phyloP scores from a whole-genome alignment of 2,113 vertebrate species.

The Ailurus styani region DNA sequence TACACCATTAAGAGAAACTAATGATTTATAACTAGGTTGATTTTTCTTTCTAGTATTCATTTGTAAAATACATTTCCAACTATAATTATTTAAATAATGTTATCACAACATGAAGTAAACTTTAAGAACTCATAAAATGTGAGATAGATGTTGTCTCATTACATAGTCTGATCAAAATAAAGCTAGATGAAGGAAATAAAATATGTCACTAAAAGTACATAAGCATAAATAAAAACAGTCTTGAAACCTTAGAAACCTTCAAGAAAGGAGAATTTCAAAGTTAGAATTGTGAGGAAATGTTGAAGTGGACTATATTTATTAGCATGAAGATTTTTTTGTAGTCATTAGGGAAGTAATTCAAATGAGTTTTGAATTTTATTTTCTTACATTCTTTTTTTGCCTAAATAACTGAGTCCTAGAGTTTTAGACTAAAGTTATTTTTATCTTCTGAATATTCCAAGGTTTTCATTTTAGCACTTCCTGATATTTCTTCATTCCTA shows the following conservation, averaged over 20 bases:
- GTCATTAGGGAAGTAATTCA: not conserved
- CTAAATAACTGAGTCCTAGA: not conserved
- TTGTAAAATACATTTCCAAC: not conserved
- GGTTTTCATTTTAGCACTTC: not conserved
- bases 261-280: not conserved
- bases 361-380: not conserved
- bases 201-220: not conserved
- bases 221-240: not conserved
- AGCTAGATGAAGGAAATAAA: not conserved
- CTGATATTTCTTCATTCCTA: not conserved
- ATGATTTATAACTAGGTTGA: not conserved
- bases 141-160: not conserved
- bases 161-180: not conserved
- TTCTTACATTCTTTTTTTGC: not conserved
- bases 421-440: not conserved
- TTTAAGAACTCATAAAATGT: not conserved
- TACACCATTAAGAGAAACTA: not conserved
- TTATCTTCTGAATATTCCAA: not conserved
- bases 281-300: not conserved
- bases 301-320: not conserved
- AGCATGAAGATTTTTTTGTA: not conserved
- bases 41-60: not conserved
- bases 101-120: not conserved
- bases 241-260: not conserved
- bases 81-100: not conserved